Conservation (phyloP, 2,797 vertebrate genomes). For the Spinus pinus region DNA sequence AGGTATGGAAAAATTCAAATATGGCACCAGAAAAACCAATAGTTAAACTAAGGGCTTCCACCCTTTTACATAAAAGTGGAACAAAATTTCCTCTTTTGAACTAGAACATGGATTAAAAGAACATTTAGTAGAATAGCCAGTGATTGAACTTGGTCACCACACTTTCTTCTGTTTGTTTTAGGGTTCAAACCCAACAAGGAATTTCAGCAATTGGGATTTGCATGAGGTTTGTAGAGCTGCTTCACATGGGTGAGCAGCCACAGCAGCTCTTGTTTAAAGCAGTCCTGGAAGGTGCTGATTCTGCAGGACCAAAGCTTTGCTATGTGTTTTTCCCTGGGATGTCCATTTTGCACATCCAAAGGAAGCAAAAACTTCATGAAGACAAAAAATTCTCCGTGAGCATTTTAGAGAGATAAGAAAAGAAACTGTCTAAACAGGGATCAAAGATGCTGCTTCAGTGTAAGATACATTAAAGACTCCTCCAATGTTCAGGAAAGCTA, state of each 20-base stretch:
- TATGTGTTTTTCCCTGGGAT: background rate
- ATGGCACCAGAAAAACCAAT: background rate
- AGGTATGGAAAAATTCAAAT: background rate
- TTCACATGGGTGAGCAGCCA: background rate
- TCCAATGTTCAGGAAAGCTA: slow-evolving; percentile 3
- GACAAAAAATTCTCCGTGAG: background rate
- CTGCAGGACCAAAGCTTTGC: background rate
- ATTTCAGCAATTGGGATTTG: background rate
- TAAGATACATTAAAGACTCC: background rate
- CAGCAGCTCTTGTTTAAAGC: background rate
- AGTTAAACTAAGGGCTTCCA: background rate
- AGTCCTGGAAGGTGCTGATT: background rate
- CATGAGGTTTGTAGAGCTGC: background rate
- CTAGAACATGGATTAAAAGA: background rate
- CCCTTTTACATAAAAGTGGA: background rate
- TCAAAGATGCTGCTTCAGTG: background rate
- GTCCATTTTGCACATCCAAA: background rate
- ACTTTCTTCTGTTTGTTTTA: background rate
- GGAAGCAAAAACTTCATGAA: background rate
- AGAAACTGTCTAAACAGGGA: background rate
- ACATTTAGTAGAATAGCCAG: background rate
- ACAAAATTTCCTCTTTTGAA: background rate
- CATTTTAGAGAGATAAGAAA: background rate
- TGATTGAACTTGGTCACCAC: background rate
- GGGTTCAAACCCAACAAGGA: background rate